A percentile compares a stretch with the other conserved stretches of the same genome.
These are phyloP conservation scores for Bos indicus DNA, from an alignment of 2,113 vertebrate species.

Conservation along the genomic window DNA sequence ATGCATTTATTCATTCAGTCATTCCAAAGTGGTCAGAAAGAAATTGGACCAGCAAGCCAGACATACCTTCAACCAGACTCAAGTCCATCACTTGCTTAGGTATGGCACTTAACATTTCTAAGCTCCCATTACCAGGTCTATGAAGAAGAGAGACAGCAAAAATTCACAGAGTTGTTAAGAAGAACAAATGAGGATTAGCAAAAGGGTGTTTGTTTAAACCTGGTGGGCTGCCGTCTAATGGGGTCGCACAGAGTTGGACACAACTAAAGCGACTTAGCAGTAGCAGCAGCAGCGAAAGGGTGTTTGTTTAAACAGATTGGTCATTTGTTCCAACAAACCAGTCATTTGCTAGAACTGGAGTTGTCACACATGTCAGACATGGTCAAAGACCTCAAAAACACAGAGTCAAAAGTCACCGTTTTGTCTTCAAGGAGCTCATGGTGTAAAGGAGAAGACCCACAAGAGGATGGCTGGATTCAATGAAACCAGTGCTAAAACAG, in stretches of 20 bases:
- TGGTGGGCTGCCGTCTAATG: no score
- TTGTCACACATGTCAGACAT: neutral
- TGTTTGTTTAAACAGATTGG: neutral
- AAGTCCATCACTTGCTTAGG: neutral
- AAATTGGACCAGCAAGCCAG: neutral
- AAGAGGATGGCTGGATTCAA: neutral
- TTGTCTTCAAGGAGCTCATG: neutral
- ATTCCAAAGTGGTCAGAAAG: neutral
- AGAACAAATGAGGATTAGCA: neutral
- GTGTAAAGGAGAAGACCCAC: neutral
- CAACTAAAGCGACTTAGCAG: no score
- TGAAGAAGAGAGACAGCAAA: neutral
- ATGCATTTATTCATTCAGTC: neutral
- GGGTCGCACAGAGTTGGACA: no score
- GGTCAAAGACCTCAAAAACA: neutral
- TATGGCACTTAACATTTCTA: neutral
- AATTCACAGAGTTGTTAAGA: neutral
- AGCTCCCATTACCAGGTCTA: neutral
- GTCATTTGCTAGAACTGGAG: neutral
- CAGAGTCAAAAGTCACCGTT: no score
- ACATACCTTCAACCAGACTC: neutral
- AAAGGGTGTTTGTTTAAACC: neutral
- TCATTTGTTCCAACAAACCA: neutral
- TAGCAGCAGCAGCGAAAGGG: neutral
- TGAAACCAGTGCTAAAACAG: neutral